These are phyloP conservation scores for Rafetus swinhoei DNA, from an alignment of 2,113 vertebrate genomes.

Conservation along the genomic window DNA sequence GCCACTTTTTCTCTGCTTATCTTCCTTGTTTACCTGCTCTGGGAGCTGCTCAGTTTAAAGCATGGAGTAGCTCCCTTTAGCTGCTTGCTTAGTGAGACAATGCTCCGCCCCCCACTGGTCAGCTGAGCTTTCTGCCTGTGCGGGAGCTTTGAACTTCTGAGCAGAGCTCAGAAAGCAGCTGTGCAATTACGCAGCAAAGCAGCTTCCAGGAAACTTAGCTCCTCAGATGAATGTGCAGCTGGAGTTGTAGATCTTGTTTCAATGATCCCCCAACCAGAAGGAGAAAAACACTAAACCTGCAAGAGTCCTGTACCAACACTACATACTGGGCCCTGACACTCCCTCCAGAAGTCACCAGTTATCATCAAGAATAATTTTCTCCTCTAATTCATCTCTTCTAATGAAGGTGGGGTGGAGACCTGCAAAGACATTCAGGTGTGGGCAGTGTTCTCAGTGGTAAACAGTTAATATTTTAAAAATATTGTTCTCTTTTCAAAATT, in stretches of 20 bases:
- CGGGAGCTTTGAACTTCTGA: too few relatives aligned
- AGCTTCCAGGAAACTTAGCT: too few relatives aligned
- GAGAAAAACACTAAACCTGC: background rate
- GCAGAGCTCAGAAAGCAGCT: too few relatives aligned
- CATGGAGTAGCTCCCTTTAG: too few relatives aligned
- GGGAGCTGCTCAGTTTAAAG: too few relatives aligned
- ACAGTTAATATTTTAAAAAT: background rate
- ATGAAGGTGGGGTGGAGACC: background rate
- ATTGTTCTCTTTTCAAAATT: background rate
- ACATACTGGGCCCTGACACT: background rate
- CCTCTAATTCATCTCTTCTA: background rate
- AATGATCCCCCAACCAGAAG: background rate
- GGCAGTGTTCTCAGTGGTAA: background rate
- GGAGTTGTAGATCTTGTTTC: background rate
- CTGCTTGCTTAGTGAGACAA: too few relatives aligned
- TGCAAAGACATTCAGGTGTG: background rate
- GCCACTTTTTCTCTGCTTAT: too few relatives aligned
- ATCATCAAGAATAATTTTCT: background rate
- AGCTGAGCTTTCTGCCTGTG: too few relatives aligned
- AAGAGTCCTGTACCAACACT: background rate
- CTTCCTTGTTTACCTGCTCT: too few relatives aligned
- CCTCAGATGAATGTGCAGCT: background rate
- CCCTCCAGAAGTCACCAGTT: too few relatives aligned
- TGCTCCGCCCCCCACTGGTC: too few relatives aligned
- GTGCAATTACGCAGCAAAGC: too few relatives aligned